Conservation (phyloP, 2,797 vertebrate species). For the Anguilla marmorata region DNA sequence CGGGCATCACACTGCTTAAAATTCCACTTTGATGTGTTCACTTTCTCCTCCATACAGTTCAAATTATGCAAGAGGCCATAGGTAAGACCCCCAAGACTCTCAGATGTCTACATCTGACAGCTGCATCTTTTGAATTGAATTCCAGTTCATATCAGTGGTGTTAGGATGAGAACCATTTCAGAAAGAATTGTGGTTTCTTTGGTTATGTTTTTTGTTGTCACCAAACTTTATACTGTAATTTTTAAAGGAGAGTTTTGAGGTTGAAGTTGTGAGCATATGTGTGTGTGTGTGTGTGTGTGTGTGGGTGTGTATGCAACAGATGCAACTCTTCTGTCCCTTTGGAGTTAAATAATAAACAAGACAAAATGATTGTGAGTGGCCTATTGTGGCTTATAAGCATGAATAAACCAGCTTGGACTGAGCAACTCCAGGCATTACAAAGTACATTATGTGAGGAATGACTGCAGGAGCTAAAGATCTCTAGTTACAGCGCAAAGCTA, state of each 20-base stretch:
- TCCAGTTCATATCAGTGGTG: background rate
- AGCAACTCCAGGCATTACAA: background rate
- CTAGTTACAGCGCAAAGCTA: background rate
- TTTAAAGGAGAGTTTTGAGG: too few species aligned
- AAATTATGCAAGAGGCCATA: background rate
- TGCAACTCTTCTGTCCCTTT: background rate
- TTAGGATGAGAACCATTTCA: background rate
- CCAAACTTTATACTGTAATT: too few species aligned
- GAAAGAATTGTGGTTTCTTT: background rate
- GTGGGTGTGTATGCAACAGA: too few species aligned
- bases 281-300: too few species aligned
- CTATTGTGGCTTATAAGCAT: background rate
- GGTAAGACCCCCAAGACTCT: background rate
- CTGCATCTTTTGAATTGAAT: background rate
- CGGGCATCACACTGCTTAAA: background rate
- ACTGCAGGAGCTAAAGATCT: background rate
- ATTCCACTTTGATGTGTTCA: background rate
- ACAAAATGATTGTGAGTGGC: background rate
- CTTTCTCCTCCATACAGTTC: background rate
- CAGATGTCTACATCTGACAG: background rate
- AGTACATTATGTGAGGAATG: background rate
- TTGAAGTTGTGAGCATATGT: too few species aligned
- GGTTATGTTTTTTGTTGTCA: too few species aligned
- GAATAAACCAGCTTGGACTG: background rate
- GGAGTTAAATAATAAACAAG: background rate